phyloP scores from a whole-genome alignment of 30 jellyfish, hydroid and myxozoan genomes.

The Aurelia coerulea region DNA sequence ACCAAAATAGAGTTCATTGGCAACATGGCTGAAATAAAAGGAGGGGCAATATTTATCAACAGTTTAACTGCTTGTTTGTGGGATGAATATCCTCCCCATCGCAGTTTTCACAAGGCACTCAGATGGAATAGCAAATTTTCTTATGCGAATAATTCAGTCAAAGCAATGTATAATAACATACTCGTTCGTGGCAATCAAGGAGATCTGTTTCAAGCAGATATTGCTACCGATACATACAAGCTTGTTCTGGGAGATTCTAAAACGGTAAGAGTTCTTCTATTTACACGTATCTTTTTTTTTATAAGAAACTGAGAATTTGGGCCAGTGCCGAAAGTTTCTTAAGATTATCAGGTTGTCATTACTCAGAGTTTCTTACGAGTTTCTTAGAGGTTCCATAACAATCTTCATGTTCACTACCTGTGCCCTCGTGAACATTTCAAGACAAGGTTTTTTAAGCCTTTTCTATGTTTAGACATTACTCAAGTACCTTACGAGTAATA shows the following conservation, averaged over 20 bases:
- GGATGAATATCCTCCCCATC: conserved; percentile 66
- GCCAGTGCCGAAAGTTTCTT: no score
- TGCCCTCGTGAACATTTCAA: no score
- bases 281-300: no score
- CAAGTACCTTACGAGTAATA: no score
- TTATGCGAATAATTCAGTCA: conserved; percentile 56
- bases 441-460: no score
- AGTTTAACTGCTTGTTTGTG: conserved; percentile 88
- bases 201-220: conserved; percentile 23
- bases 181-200: not conserved
- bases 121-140: conserved; percentile 73
- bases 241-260: conserved; percentile 28
- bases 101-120: conserved; percentile 51
- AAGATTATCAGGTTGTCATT: no score
- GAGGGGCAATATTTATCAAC: conserved; percentile 87
- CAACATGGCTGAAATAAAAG: conserved; percentile 78
- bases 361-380: no score
- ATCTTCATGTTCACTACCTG: no score
- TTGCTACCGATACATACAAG: conserved; percentile 62
- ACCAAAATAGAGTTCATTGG: conserved; percentile 52
- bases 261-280: not conserved
- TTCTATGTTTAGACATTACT: no score
- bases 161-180: conserved; percentile 24
- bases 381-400: no score
- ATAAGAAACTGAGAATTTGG: no score